phyloP scores from a whole-genome alignment of 2,113 vertebrate species.

The Aphyosemion australe region DNA sequence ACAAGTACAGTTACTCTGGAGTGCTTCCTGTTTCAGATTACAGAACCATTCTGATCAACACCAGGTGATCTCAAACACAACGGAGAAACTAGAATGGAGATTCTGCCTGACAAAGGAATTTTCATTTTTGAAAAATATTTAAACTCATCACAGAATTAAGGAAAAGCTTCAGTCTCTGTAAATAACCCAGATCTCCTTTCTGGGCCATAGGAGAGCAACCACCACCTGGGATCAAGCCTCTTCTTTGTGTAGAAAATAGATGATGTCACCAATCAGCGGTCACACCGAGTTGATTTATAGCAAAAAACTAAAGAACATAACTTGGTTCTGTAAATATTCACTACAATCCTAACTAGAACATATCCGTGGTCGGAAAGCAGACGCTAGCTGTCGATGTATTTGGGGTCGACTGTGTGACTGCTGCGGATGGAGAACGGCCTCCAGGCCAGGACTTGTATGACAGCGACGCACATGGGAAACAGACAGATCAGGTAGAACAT shows the following conservation, averaged over 20 bases:
- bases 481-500: conserved; percentile 90
- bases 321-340: not conserved
- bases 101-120: not conserved
- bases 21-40: not conserved
- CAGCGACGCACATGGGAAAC: conserved; percentile 81
- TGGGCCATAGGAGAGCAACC: no score
- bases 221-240: not conserved
- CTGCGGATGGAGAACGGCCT: conserved; percentile 85
- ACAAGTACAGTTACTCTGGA: not conserved
- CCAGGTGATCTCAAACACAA: not conserved
- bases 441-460: conserved; percentile 84
- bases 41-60: not conserved
- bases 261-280: not conserved
- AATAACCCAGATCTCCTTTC: not conserved
- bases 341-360: not conserved
- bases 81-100: not conserved
- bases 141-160: not conserved
- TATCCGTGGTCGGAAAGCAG: not conserved
- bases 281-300: not conserved
- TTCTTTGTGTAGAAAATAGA: not conserved
- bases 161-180: no score
- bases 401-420: conserved; percentile 78
- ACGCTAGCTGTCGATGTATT: conserved; percentile 66
- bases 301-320: not conserved
- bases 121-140: no score